phyloP scores from a whole-genome alignment of 2,797 vertebrate species.

The Carduelis carduelis region DNA sequence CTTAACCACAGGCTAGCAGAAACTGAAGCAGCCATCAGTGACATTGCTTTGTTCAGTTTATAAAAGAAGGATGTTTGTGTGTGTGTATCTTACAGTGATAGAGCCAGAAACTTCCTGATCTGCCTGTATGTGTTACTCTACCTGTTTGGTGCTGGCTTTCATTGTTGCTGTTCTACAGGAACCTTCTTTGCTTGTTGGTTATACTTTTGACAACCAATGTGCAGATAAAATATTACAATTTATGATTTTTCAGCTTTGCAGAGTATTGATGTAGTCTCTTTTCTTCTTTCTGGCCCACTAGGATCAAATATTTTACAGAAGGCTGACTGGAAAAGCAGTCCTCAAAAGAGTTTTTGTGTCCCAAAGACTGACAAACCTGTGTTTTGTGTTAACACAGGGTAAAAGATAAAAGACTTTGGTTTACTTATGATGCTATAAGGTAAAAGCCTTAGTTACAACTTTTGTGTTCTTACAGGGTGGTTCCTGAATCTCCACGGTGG shows the following conservation, averaged over 20 bases:
- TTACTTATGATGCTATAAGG: neutral
- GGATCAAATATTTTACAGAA: neutral
- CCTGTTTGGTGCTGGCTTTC: neutral
- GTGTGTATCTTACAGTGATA: neutral
- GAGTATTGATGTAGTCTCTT: neutral
- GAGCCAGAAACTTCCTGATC: neutral
- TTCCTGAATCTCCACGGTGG: slow-evolving; percentile 96
- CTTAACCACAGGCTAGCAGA: neutral
- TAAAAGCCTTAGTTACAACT: neutral
- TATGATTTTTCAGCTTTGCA: neutral
- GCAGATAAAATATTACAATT: neutral
- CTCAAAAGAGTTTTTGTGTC: neutral
- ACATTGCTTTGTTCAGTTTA: neutral
- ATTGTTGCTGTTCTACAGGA: neutral
- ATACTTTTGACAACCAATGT: neutral
- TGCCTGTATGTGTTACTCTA: neutral
- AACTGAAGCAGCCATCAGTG: neutral
- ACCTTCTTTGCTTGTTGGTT: neutral
- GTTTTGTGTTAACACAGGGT: neutral
- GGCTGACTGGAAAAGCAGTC: neutral
- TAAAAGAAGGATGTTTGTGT: neutral
- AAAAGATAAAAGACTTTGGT: neutral
- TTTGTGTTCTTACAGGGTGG: slow-evolving; percentile 77
- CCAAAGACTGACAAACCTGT: neutral
- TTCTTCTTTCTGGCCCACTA: neutral